Evolutionary conservation across 2,888 invertebrate species (phyloP), one percentile per base, ranked within the genome.

Genomic region (Boloria selene): DNA sequence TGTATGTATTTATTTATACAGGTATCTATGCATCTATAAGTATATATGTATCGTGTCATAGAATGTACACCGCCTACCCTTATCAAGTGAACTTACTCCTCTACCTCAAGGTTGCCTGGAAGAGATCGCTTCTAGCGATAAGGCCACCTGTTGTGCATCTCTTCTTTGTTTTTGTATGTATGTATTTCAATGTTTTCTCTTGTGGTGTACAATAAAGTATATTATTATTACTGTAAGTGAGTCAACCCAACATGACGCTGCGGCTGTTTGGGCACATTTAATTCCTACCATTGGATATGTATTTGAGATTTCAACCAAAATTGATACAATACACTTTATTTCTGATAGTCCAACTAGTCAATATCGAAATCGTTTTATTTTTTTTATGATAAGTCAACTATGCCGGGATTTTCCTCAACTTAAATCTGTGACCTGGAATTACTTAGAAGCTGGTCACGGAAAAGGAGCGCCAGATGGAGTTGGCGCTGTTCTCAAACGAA

Each of bases 391-490:
- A 49, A 58, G 47, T 51, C 60, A 65, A 59, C 61, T 72, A 14
- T 50, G 65, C 13, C 58, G 38, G 10, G 54, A 68, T 58, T 66
- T 65, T 55, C 61, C 60, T 17, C 47, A 65, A 22, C 13, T 70
- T 16, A 64, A 69, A 42, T 61, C 1, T 59, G 42, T 73, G 4
- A 68, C 71, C 10, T 72, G 71, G 71, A 72, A 72, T 18, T 72
- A 71, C 64, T 64, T 45, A 51, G 70, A 73, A 44, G 54, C 63
- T 6, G 70, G 73, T 42, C 70, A 72, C 17, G 70, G 72, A 4
- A 72, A 73, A 58, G 70, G 72, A 22, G 70, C 72, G 10, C 72
- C 73, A 4, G 73, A 72, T 69, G 70, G 71, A 18, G 68, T 72
- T 58, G 69, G 73, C 1, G 73, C 70, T 0, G 65, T 64, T 10